These are phyloP conservation scores for Chroicocephalus ridibundus DNA, from an alignment of 2,113 vertebrate genomes.

Conservation along the genomic window DNA sequence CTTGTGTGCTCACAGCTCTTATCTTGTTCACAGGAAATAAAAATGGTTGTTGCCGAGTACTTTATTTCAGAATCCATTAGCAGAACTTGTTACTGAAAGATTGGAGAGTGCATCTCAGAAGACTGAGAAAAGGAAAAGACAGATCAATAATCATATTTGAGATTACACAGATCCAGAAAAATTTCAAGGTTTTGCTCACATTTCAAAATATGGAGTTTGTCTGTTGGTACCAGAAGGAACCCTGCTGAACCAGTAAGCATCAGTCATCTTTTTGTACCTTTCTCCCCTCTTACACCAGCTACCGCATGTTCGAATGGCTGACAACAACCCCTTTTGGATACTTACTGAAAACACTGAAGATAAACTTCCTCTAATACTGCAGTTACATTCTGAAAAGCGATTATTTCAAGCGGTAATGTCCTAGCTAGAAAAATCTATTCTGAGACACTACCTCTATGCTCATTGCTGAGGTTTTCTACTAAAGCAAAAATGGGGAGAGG, in stretches of 20 bases:
- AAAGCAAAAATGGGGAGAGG: neutral
- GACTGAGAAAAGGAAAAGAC: neutral
- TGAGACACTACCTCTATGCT: neutral
- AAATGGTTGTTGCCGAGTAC: neutral
- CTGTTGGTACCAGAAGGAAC: neutral
- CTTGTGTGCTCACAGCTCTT: neutral
- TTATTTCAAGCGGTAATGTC: neutral
- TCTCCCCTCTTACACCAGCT: neutral
- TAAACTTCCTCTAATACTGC: neutral
- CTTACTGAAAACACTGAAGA: neutral
- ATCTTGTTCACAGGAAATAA: neutral
- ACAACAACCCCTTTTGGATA: neutral
- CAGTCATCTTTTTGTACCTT: neutral
- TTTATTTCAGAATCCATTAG: neutral
- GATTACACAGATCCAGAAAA: neutral
- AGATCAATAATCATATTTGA: neutral
- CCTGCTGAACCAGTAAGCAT: neutral
- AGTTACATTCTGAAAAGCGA: neutral
- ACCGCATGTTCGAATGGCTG: neutral
- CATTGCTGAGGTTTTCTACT: neutral
- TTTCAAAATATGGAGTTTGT: neutral
- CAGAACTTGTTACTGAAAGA: neutral
- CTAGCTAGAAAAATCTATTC: neutral
- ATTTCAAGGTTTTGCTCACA: neutral
- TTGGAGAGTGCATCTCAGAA: neutral